phyloP scores from a whole-genome alignment of 2,888 invertebrate species.

The Tetramorium bicarinatum region DNA sequence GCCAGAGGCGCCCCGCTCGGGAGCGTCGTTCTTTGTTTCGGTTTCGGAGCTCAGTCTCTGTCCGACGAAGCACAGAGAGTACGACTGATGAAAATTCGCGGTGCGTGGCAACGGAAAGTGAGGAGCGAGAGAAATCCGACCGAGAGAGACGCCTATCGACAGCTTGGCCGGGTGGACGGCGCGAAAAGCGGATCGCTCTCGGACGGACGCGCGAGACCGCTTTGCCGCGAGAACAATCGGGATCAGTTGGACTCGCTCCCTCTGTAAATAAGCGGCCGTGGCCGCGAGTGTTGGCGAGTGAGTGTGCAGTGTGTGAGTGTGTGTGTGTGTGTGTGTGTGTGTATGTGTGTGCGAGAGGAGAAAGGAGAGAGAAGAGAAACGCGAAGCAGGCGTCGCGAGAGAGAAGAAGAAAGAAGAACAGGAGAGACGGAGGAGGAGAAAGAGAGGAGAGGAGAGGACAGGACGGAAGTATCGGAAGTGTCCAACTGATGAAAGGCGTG shows the following conservation, averaged over 20 bases:
- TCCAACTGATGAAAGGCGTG: constrained; percentile 51
- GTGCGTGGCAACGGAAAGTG: constrained; percentile 27
- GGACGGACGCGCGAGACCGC: constrained; percentile 64
- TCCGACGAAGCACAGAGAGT: constrained; percentile 71
- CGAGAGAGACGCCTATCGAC: constrained; percentile 51
- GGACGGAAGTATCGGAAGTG: constrained; percentile 54
- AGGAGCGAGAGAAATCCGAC: constrained; percentile 36
- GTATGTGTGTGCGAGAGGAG: constrained; percentile 66
- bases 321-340: too few species aligned
- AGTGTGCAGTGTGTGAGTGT: constrained; percentile 63
- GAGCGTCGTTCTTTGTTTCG: constrained; percentile 85
- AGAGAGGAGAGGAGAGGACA: too few species aligned
- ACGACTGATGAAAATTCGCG: constrained; percentile 75
- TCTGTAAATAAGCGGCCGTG: constrained; percentile 71
- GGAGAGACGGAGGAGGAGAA: not conserved
- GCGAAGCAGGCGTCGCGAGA: constrained; percentile 55
- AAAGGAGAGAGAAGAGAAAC: constrained; percentile 60
- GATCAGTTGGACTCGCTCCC: constrained; percentile 61
- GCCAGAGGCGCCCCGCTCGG: constrained; percentile 77
- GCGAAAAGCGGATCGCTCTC: constrained; percentile 62
- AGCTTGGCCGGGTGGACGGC: not conserved
- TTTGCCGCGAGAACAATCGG: constrained; percentile 59
- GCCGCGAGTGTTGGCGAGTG: constrained; percentile 67
- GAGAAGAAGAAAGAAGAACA: constrained; percentile 22
- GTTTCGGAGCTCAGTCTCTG: constrained; percentile 76